These are phyloP conservation scores for Drosophila rhopaloa DNA, from an alignment of 1,140 invertebrate species.

Conservation along the genomic window DNA sequence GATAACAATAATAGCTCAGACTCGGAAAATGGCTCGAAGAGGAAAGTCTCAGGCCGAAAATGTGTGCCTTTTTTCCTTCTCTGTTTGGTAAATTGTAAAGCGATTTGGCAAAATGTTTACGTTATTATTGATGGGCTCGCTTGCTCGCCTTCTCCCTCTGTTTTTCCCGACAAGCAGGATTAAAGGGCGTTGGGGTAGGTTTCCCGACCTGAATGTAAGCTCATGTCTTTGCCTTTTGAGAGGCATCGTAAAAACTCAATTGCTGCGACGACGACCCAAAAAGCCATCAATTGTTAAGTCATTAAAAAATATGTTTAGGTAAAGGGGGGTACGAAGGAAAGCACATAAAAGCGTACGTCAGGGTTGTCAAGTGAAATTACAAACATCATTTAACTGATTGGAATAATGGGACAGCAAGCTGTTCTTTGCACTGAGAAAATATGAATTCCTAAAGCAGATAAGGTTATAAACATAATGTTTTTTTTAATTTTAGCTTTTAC, in stretches of 20 bases:
- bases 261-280: conserved; percentile 57
- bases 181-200: background rate
- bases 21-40: conserved; percentile 22
- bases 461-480: background rate
- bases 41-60: conserved; percentile 50
- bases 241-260: conserved; percentile 75
- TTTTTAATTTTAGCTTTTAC: background rate
- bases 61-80: conserved; percentile 24
- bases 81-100: conserved; percentile 66
- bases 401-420: conserved; percentile 45
- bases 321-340: background rate
- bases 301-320: conserved; percentile 65
- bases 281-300: conserved; percentile 76
- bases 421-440: conserved; percentile 23
- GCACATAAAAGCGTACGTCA: conserved; percentile 25
- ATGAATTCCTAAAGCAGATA: background rate
- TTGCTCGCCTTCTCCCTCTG: background rate
- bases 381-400: conserved; percentile 79
- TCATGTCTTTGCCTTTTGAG: conserved; percentile 47
- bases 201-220: conserved; percentile 14
- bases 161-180: conserved; percentile 4
- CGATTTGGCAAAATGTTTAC: conserved; percentile 75
- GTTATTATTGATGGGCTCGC: conserved; percentile 69
- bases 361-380: conserved; percentile 69
- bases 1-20: conserved; percentile 59